Evolutionary conservation across 2,888 invertebrate species (phyloP), one percentile per base, ranked within the genome.

Genomic region (Nemotelus pantherinus): DNA sequence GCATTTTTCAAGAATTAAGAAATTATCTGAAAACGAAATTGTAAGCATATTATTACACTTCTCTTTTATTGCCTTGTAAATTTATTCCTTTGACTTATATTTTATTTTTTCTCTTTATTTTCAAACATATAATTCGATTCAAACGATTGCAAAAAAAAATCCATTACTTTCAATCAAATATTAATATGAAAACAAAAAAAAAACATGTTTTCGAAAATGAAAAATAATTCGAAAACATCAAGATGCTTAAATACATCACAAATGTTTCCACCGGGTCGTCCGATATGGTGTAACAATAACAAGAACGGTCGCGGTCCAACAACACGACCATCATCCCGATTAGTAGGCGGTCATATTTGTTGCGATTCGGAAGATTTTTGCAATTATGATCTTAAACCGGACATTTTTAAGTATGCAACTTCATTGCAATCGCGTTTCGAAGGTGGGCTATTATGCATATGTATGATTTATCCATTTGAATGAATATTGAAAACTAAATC

Each of bases 301-400:
- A 85, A 84, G 64, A 83, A 80, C 79, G 82, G 83, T 68, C 86
- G 85, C 77, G 85, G 85, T 58, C 87, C 87, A 76, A 87, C 87
- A 55, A 84, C 85, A 63, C 67, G 86, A 58, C 87, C 86, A 53
- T 84, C 83, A 77, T 84, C 85, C 10, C 6, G 10, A n/a, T 81
- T 81, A 58, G 82, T 84, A 79, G 85, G 86, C 71, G 87, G 85
- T 70, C 86, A 87, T 80, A 84, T 83, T 77, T 87, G 87, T 82
- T 87, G 87, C 83, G 83, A 84, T 68, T 83, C 84, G 82, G 85
- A 82, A 81, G 85, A 87, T 81, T 84, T 85, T 77, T 87, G 87
- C 81, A 87, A 87, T 83, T 85, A 84, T 81, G 84, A 88, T 81
- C 84, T 89, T 83, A 87, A 84, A 79, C 89, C 90, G 53, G 80